A percentile compares a stretch with the other conserved stretches of the same genome.
These are phyloP conservation scores for Protosalanx chinensis DNA, from an alignment of 2,797 vertebrate genomes.

Conservation along the genomic window DNA sequence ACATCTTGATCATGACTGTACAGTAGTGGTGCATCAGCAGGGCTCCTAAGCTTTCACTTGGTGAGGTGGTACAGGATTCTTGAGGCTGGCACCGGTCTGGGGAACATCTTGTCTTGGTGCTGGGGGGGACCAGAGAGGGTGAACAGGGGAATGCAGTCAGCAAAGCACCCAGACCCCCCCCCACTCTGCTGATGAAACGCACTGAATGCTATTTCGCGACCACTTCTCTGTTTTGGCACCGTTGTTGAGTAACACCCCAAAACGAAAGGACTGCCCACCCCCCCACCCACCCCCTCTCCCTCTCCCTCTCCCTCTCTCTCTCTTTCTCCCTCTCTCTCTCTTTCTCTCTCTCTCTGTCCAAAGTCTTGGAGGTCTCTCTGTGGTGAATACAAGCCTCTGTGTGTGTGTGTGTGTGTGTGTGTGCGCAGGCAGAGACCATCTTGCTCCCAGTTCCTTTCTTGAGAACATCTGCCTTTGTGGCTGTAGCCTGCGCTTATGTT, in stretches of 20 bases:
- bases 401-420: too few relatives aligned
- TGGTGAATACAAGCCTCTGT: conserved; percentile 38
- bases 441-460: conserved; percentile 21
- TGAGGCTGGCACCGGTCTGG: neutral
- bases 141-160: neutral
- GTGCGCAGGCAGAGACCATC: conserved; percentile 27
- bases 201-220: neutral
- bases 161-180: neutral
- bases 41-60: neutral
- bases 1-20: neutral
- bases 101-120: neutral
- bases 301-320: too few relatives aligned
- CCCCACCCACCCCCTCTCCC: too few relatives aligned
- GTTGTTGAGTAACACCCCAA: conserved; percentile 23
- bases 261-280: conserved; percentile 20
- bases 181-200: neutral
- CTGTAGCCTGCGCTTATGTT: conserved; percentile 34
- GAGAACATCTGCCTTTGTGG: conserved; percentile 38
- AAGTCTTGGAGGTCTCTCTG: conserved; percentile 20
- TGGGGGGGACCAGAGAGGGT: neutral
- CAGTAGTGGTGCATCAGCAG: neutral
- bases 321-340: too few relatives aligned
- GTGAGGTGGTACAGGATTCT: neutral
- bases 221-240: conserved; percentile 12
- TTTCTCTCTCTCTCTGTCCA: too few relatives aligned